A percentile compares a stretch with the other conserved stretches of the same genome.
These are phyloP conservation scores for Poecilobothrus nobilitatus DNA, from an alignment of 2,888 invertebrate genomes.

Conservation along the genomic window DNA sequence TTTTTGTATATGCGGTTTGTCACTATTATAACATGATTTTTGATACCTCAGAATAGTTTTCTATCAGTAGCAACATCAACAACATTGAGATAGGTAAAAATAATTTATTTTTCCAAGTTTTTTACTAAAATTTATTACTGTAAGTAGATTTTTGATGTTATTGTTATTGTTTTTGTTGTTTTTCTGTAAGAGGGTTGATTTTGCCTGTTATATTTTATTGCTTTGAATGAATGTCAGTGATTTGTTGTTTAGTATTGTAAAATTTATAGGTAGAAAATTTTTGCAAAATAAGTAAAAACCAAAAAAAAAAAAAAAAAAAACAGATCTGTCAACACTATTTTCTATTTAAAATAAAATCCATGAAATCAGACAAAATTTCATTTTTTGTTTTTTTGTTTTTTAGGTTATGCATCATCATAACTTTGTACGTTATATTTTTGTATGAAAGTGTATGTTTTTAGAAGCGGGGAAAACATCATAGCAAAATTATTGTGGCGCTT, in stretches of 20 bases:
- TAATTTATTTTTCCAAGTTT: background rate
- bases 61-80: background rate
- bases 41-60: constrained; percentile 1
- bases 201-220: background rate
- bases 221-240: background rate
- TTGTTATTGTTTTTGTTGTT: background rate
- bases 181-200: background rate
- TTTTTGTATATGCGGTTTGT: background rate
- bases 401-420: too few relatives aligned
- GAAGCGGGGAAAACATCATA: too few relatives aligned
- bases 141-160: background rate
- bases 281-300: background rate
- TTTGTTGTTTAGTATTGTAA: background rate
- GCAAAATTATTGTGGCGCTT: too few relatives aligned
- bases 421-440: too few relatives aligned
- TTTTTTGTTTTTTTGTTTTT: too few relatives aligned
- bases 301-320: background rate
- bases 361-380: background rate
- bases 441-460: too few relatives aligned
- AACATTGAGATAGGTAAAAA: too few relatives aligned
- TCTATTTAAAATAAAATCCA: background rate
- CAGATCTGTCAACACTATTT: background rate
- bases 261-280: background rate
- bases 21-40: background rate
- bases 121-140: background rate